Evolutionary conservation across 2,113 vertebrate genomes (phyloP).

Genomic region (Chloropsis cyanopogon): DNA sequence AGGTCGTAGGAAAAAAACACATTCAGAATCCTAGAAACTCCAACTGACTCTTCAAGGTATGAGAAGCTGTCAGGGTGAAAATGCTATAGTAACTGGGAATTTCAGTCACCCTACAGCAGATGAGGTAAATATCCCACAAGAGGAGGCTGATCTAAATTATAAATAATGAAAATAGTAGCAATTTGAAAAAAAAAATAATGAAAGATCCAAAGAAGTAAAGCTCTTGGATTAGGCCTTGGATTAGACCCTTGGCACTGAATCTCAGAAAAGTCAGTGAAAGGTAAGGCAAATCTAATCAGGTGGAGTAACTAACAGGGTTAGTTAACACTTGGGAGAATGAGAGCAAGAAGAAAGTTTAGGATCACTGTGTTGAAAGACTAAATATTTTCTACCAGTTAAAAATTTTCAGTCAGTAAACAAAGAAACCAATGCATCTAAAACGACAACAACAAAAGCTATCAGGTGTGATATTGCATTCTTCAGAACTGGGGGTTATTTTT

Average conservation of each 20-base stretch:
- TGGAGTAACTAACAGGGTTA: background rate
- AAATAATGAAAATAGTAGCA: background rate
- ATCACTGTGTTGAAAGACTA: background rate
- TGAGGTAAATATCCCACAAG: background rate
- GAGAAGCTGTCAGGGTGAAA: background rate
- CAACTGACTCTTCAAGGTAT: background rate
- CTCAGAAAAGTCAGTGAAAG: background rate
- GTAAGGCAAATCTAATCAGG: background rate
- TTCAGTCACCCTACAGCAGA: background rate
- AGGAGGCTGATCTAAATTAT: background rate
- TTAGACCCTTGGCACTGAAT: background rate
- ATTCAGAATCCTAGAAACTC: background rate
- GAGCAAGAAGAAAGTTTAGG: background rate
- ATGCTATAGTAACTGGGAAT: background rate
- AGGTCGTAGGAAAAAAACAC: background rate
- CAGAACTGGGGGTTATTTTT: background rate
- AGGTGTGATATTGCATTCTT: background rate
- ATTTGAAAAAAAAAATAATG: background rate
- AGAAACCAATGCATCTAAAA: background rate
- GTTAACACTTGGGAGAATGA: background rate
- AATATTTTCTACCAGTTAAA: background rate
- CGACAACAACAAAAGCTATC: background rate
- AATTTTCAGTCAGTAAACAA: background rate
- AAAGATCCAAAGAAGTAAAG: background rate
- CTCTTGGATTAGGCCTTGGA: background rate